phyloP scores from a whole-genome alignment of 2,888 invertebrate genomes.

The Apoda limacodes region DNA sequence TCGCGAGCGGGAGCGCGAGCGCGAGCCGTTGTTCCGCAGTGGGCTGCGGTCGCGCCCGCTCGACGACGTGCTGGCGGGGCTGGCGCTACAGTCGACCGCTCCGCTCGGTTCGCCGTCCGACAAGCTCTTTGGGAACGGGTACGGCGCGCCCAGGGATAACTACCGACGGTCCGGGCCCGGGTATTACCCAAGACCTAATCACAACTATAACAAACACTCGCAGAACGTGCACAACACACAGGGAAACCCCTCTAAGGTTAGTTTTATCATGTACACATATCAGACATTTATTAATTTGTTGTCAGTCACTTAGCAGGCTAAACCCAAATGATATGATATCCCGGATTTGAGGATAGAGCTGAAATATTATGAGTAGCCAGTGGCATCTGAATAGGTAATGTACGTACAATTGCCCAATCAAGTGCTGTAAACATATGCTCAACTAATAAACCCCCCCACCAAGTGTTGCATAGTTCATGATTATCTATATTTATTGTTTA shows the following conservation, averaged over 20 bases:
- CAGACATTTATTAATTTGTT: not conserved
- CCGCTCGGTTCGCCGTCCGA: slow-evolving; percentile 63
- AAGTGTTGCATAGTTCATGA: too few relatives aligned
- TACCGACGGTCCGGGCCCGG: slow-evolving; percentile 51
- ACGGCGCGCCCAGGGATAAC: slow-evolving; percentile 44
- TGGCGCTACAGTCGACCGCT: slow-evolving; percentile 73
- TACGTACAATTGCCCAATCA: too few relatives aligned
- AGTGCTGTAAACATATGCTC: too few relatives aligned
- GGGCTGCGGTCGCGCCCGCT: slow-evolving; percentile 76
- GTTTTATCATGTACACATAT: too few relatives aligned
- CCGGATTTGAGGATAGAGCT: too few relatives aligned
- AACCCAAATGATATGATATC: too few relatives aligned
- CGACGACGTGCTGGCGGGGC: slow-evolving; percentile 84
- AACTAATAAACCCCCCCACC: too few relatives aligned
- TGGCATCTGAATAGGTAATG: too few relatives aligned
- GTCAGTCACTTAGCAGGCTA: slow-evolving; percentile 1
- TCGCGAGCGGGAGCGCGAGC: slow-evolving; percentile 33
- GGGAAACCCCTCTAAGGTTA: slow-evolving; percentile 53
- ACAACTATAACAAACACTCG: slow-evolving; percentile 44
- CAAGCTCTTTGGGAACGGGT: slow-evolving; percentile 61
- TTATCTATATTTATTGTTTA: too few relatives aligned
- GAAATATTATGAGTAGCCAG: too few relatives aligned
- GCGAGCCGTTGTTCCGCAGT: slow-evolving; percentile 49
- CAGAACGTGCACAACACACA: slow-evolving; percentile 51
- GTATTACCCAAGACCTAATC: slow-evolving; percentile 39